Base-by-base conservation (phyloP, 2,113 vertebrate genomes). In the Aptenodytes patagonicus region DNA sequence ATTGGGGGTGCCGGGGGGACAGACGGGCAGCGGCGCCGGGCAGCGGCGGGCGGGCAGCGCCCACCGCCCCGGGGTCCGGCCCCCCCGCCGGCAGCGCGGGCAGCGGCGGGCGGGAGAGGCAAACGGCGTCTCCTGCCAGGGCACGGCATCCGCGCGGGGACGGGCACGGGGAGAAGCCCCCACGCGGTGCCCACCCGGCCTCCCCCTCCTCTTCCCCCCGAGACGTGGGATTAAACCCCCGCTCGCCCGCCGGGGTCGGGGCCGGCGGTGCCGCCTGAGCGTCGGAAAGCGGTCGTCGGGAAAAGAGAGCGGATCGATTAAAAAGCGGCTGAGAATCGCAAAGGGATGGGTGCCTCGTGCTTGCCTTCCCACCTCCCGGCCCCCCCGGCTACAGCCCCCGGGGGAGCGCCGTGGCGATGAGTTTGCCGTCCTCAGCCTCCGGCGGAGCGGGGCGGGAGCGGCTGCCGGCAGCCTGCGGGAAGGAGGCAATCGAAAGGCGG, bases 291-390 rank as follows among this genome's bases (percentile, higher is more conserved):
- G 11, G 62, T 25, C 19, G 7, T n/a, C 17, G 47, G 47, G 38
- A n/a, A 68, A 76, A 80, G 2, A 58, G 15, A 68, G 38, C 4
- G 57, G 16, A 89, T 83, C 71, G 76, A 79, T 62, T 83, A 44
- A 66, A 49, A 31, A 22, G n/a, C 57, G 20, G 18, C 38, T 5
- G 24, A 14, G 11, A 14, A 14, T 6, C 13, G 18, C 42, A 11
- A 26, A 20, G 29, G 40, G 38, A 8, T 18, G 62, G 3, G 29
- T 3, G 19, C 15, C 14, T 28, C 20, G 4, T 13, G 2, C 24
- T 32, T 17, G 19, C 32, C 18, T 32, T 7, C 20, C 10, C 6
- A 7, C 1, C 1, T 1, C 15, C 5, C n/a, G 7, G 4, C 10
- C 24, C 6, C 4, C 18, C 22, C 36, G 10, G 28, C 20, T 10